A percentile compares a stretch with the other conserved stretches of the same genome.
Conservation (phyloP, 2,888 invertebrate genomes). For the Polyploca ridens region DNA sequence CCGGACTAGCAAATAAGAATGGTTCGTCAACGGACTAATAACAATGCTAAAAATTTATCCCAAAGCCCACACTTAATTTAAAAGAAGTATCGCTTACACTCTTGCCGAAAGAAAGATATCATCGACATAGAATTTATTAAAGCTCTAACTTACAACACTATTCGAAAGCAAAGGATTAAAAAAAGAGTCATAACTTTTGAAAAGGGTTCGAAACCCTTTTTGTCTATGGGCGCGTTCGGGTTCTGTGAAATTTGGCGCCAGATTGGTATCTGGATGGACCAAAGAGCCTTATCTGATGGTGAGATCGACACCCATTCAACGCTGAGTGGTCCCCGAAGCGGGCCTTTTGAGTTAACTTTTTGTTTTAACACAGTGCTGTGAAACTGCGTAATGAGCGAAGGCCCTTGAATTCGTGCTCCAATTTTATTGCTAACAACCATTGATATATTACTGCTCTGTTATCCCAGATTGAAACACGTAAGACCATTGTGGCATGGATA, state of each 20-base stretch:
- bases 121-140: neutral
- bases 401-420: constrained; percentile 22
- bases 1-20: neutral
- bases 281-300: constrained; percentile 61
- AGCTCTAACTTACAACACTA: neutral
- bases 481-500: constrained; percentile 31
- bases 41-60: neutral
- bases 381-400: constrained; percentile 57
- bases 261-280: constrained; percentile 63
- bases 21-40: neutral
- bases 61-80: neutral
- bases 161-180: neutral
- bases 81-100: neutral
- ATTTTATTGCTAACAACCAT: constrained; percentile 44
- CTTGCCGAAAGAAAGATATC: neutral
- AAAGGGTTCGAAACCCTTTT: constrained; percentile 37
- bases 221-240: constrained; percentile 45
- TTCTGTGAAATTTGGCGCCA: constrained; percentile 82
- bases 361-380: constrained; percentile 64
- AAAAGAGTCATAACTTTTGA: constrained; percentile 32
- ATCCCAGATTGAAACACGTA: constrained; percentile 35
- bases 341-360: constrained; percentile 64
- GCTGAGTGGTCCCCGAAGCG: constrained; percentile 47
- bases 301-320: constrained; percentile 71
- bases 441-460: constrained; percentile 47